Conservation (phyloP, 1,140 invertebrate genomes). For the Caenorhabditis latens region DNA sequence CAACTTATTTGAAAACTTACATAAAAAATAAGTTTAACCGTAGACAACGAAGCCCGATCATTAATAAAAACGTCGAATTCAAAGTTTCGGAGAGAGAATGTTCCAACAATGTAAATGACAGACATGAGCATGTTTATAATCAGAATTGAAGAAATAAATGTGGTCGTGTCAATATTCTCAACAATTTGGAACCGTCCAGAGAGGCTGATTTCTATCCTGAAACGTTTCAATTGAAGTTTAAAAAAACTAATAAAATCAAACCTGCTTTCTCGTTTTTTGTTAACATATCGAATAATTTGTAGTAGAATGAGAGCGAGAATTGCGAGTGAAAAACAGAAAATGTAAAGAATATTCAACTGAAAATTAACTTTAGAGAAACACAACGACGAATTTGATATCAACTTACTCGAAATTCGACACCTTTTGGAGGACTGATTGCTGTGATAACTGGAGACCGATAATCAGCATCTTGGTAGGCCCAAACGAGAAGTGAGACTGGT, state of each 20-base stretch:
- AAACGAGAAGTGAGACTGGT: slow-evolving; percentile 25
- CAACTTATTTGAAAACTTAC: background rate
- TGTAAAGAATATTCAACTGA: slow-evolving; percentile 27
- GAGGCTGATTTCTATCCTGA: slow-evolving; percentile 19
- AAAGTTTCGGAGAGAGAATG: slow-evolving; percentile 4
- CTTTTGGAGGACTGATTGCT: slow-evolving; percentile 41
- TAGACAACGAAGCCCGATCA: background rate
- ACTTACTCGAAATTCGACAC: slow-evolving; percentile 32
- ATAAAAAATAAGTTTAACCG: slow-evolving; percentile 31
- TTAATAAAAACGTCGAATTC: slow-evolving; percentile 32
- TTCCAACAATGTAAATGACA: slow-evolving; percentile 16
- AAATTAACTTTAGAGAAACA: background rate
- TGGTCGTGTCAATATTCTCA: slow-evolving; percentile 38
- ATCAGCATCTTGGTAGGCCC: slow-evolving; percentile 24
- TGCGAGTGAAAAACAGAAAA: slow-evolving; percentile 42
- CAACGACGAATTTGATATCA: background rate
- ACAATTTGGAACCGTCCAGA: slow-evolving; percentile 32
- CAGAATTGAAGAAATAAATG: slow-evolving; percentile 40
- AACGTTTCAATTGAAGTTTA: background rate
- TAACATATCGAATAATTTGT: slow-evolving; percentile 14
- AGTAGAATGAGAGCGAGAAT: slow-evolving; percentile 35
- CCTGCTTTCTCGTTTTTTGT: slow-evolving; percentile 33
- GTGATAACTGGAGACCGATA: slow-evolving; percentile 22
- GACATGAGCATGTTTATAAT: slow-evolving; percentile 35
- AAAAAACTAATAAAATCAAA: background rate